Evolutionary conservation across 2,888 invertebrate species (phyloP).

Genomic region (Drosophila flavopinicola): DNA sequence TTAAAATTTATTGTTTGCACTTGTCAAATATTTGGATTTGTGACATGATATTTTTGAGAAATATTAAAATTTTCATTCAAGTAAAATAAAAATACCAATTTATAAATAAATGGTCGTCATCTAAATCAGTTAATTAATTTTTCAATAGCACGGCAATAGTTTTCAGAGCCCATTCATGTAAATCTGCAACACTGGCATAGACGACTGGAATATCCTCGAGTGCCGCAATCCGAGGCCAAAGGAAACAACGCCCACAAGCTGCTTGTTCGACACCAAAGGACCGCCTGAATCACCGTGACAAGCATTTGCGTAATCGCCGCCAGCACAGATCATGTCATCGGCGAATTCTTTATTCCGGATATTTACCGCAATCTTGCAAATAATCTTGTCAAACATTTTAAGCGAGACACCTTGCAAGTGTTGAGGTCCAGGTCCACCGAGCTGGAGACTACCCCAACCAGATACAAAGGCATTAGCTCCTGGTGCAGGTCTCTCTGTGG

Average conservation of each 20-base stretch:
- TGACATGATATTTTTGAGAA: too few species aligned
- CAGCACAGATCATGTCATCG: constrained; percentile 5
- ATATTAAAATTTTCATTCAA: too few species aligned
- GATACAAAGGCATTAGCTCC: neutral
- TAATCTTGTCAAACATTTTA: neutral
- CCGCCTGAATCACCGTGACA: constrained; percentile 4
- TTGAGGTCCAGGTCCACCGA: neutral
- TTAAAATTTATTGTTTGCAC: too few species aligned
- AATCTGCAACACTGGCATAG: constrained; percentile 8
- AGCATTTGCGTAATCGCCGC: neutral
- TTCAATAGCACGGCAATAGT: neutral
- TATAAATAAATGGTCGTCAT: too few species aligned
- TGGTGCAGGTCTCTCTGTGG: neutral
- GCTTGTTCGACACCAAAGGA: constrained; percentile 1
- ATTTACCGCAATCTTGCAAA: neutral
- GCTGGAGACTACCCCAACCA: neutral
- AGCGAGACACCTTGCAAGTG: neutral
- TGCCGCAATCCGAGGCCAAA: neutral
- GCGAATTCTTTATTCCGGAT: too few species aligned
- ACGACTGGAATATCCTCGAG: neutral
- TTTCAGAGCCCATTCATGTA: constrained; percentile 1
- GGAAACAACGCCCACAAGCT: constrained; percentile 8
- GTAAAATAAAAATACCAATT: too few species aligned
- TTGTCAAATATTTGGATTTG: too few species aligned
- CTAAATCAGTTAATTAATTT: neutral